Evolutionary conservation across 2,113 vertebrate genomes (phyloP), one percentile per base, ranked within the genome.

Genomic region (Aptenodytes forsteri): DNA sequence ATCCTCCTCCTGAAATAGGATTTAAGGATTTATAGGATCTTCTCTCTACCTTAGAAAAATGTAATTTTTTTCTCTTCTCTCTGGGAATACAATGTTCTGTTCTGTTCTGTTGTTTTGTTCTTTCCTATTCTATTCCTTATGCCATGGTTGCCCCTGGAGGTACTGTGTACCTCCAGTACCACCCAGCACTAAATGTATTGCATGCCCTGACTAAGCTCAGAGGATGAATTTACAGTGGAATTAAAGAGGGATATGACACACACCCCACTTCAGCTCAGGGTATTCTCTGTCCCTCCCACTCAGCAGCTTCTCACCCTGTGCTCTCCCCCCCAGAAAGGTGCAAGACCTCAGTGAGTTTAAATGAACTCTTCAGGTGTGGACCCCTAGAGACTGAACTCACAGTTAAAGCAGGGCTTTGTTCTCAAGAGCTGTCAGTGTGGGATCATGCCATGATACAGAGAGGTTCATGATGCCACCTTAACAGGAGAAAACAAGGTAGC

Each of bases 401-500:
- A 61, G 70, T 54, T 46, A 52, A 73, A 82, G 34, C 21, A 69
- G 75, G 23, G 6, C 90, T 97, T 95, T 94, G 70, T 91, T 96
- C 92, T 93, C 84, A 64, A 79, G 87, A 87, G 81, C 73, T 91
- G 93, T 64, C 91, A 89, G 82, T n/a, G 38, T 73, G 75, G 65
- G 66, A 69, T 85, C 78, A 46, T 56, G 81, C 75, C 44, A 36
- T 15, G 62, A 26, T 77, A 56, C 62, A 77, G 70, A 3, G 15
- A 49, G 75, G 93, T 92, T 95, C 54, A 21, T 77, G 79, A 58
- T 86, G 65, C 75, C 67, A 93, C 71, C 82, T 85, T 85, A 95
- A 65, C 58, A 91, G 62, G 26, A 88, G 82, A 92, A 93, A 96
- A 95, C 70, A 93, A 93, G 84, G 71, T 87, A 97, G 78, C 96